These are phyloP conservation scores for Nerophis ophidion DNA, from an alignment of 2,113 vertebrate genomes.

Conservation along the genomic window DNA sequence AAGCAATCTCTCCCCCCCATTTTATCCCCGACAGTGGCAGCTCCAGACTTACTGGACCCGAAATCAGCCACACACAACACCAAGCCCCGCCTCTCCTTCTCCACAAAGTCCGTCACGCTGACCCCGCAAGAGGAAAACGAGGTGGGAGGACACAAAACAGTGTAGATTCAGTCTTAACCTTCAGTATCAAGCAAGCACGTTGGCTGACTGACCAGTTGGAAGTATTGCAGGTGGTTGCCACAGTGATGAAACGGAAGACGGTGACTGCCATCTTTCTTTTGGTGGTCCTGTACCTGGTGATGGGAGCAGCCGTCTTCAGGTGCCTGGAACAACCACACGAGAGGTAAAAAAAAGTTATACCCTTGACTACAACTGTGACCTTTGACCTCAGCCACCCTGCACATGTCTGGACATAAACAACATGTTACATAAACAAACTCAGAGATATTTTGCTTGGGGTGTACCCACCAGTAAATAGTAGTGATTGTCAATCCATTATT, in stretches of 20 bases:
- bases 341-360: conserved; percentile 54
- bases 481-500: background rate
- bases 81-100: conserved; percentile 93
- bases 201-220: conserved; percentile 30
- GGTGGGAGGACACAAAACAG: conserved; percentile 44
- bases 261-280: conserved; percentile 91
- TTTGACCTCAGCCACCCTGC: background rate
- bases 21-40: conserved; percentile 79
- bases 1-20: conserved; percentile 5
- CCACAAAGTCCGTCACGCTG: conserved; percentile 84
- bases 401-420: background rate
- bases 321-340: conserved; percentile 90
- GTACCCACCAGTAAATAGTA: background rate
- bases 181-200: background rate
- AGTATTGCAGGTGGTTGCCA: conserved; percentile 71
- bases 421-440: background rate
- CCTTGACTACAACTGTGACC: background rate
- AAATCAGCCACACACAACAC: conserved; percentile 93
- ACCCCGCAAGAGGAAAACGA: conserved; percentile 81
- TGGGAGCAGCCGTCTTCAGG: conserved; percentile 91
- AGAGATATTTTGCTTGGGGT: background rate
- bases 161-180: background rate
- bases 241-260: conserved; percentile 98
- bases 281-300: conserved; percentile 91
- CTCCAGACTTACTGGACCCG: conserved; percentile 94